phyloP scores from a whole-genome alignment of 2,797 vertebrate genomes.

The Pseudochirops corinnae region DNA sequence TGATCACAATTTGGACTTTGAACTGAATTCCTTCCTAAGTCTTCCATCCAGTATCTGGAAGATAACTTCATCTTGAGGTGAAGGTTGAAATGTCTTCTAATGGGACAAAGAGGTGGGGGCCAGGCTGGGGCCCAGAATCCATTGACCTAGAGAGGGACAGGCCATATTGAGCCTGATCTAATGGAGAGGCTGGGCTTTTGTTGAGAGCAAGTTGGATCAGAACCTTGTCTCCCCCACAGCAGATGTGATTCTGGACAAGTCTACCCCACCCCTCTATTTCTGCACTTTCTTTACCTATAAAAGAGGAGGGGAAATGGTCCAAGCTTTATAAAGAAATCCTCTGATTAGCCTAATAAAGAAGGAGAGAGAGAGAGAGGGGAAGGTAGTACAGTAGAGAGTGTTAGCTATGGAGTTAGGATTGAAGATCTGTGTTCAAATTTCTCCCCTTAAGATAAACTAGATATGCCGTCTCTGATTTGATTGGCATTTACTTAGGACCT shows the following conservation, averaged over 20 bases:
- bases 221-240: not conserved
- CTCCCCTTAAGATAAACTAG: not conserved
- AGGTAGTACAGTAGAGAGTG: not conserved
- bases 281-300: not conserved
- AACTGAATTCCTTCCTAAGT: not conserved
- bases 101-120: not conserved
- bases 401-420: not conserved
- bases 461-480: not conserved
- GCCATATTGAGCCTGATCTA: not conserved
- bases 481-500: not conserved
- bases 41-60: not conserved
- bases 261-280: not conserved
- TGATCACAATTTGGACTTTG: not conserved
- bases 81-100: not conserved
- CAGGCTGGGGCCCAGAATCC: not conserved
- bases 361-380: too few relatives aligned
- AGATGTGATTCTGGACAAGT: not conserved
- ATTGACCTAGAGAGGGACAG: not conserved
- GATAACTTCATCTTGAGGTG: not conserved
- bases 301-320: not conserved
- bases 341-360: too few relatives aligned
- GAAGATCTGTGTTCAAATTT: not conserved
- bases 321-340: not conserved
- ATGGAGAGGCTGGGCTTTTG: not conserved
- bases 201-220: not conserved